Base-by-base conservation (phyloP, 2,888 invertebrate genomes). In the Ptychoptera albimana region DNA sequence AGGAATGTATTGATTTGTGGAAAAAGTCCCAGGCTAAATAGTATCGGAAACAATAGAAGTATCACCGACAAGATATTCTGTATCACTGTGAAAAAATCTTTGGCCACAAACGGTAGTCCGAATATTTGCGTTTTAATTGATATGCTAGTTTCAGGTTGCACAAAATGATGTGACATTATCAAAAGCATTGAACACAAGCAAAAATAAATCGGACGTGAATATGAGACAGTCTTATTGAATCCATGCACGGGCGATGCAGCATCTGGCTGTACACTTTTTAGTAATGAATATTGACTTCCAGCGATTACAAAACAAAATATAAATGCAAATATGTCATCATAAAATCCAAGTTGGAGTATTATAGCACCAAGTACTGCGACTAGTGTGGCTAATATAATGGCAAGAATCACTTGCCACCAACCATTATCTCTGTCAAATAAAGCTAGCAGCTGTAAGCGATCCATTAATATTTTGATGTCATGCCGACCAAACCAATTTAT, bases 201-300 rank as follows among this genome's bases (percentile, higher is more conserved):
- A 59, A 93, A 97, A 66, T 96, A 97, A 12, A 93, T 82, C 6
- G 96, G 89, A 49, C 93, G 75, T 15, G 91, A 91, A 61, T 91
- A 94, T 32, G 91, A 85, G 34, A 94, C 91, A 55, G 93, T 80
- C 55, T 88, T 80, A 63, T 97, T 97, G 59, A 92, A 96, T 10
- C 96, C 96, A 64, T 98, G 98, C 35, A 94, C 93, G 0, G 98
- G 97, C 2, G 97, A 97, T 0, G 97, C 87, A 0, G 97, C 93
- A 65, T 98, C 98, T 0, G 98, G 98, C 59, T 98, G 98, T 2
- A 98, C 98, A 52, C 94, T 94, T 68, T 96, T 97, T 50, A 96
- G 67, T 51, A 97, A 68, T 0, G 93, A 94, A 65, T 97, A 99
- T 64, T 98, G 98, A 57, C 94, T 92, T 12, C 93, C 85, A 1